These are phyloP conservation scores for Podabrus alpinus DNA, from an alignment of 2,888 invertebrate genomes.

Conservation along the genomic window DNA sequence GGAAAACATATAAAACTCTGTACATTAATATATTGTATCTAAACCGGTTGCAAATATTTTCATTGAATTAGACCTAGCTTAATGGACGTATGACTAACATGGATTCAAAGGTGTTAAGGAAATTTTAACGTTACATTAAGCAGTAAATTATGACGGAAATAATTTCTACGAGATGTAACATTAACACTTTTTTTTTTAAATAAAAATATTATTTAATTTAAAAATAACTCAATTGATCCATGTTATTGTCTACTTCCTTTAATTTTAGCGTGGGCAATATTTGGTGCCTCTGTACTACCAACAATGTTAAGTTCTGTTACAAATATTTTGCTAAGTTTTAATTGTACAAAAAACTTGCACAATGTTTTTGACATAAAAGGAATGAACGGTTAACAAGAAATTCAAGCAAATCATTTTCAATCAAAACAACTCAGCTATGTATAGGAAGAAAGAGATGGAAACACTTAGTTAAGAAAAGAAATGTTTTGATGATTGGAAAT, in stretches of 20 bases:
- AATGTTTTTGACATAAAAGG: background rate
- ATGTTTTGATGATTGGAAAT: background rate
- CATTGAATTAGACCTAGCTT: background rate
- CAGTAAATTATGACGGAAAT: background rate
- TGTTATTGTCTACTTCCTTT: background rate
- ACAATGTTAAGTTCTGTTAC: background rate
- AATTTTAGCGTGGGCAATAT: background rate
- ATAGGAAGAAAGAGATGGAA: background rate
- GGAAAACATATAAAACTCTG: slow-evolving; percentile 1
- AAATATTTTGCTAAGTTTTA: background rate
- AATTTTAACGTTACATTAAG: background rate
- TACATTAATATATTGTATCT: background rate
- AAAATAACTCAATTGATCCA: background rate
- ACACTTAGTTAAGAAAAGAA: background rate
- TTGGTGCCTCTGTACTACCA: background rate
- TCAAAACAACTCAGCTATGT: background rate
- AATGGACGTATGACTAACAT: background rate
- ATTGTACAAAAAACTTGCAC: background rate
- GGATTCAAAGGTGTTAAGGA: background rate
- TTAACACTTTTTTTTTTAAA: background rate
- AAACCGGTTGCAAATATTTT: slow-evolving; percentile 2
- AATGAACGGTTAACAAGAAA: background rate
- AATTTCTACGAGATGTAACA: background rate
- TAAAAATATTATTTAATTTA: background rate
- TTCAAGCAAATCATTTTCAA: background rate